These are phyloP conservation scores for Oxyura jamaicensis DNA, from an alignment of 2,113 vertebrate genomes.

Conservation along the genomic window DNA sequence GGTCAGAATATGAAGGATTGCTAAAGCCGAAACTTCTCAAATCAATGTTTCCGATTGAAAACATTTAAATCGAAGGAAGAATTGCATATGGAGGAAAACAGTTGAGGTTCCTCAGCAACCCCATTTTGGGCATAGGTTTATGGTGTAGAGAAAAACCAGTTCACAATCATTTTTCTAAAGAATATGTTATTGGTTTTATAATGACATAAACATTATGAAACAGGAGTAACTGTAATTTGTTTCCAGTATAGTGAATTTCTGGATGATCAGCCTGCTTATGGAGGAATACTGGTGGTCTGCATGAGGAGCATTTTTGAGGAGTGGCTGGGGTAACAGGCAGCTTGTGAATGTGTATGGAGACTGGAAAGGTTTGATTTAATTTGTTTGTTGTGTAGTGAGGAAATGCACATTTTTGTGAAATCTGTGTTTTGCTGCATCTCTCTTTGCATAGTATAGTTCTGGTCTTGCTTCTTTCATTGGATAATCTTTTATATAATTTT, in stretches of 20 bases:
- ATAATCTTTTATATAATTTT: not conserved
- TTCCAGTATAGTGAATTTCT: not conserved
- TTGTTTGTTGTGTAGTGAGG: not conserved
- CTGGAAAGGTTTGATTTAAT: not conserved
- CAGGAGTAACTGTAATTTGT: not conserved
- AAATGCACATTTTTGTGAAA: not conserved
- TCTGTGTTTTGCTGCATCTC: not conserved
- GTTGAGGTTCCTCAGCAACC: not conserved
- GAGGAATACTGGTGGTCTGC: not conserved
- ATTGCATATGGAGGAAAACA: constrained; percentile 6
- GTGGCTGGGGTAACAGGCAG: not conserved
- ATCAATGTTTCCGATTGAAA: constrained; percentile 7
- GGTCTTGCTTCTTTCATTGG: not conserved
- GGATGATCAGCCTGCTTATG: not conserved
- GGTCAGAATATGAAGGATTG: not conserved
- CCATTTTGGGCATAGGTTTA: not conserved
- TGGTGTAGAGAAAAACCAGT: not conserved
- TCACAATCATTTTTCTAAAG: not conserved
- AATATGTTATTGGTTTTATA: not conserved
- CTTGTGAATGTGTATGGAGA: not conserved
- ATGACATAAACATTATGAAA: not conserved
- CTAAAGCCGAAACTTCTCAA: not conserved
- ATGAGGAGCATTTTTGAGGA: not conserved
- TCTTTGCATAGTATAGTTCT: not conserved
- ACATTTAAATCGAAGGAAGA: not conserved